Conservation (phyloP, 2,888 invertebrate species). For the Agrotis segetum region DNA sequence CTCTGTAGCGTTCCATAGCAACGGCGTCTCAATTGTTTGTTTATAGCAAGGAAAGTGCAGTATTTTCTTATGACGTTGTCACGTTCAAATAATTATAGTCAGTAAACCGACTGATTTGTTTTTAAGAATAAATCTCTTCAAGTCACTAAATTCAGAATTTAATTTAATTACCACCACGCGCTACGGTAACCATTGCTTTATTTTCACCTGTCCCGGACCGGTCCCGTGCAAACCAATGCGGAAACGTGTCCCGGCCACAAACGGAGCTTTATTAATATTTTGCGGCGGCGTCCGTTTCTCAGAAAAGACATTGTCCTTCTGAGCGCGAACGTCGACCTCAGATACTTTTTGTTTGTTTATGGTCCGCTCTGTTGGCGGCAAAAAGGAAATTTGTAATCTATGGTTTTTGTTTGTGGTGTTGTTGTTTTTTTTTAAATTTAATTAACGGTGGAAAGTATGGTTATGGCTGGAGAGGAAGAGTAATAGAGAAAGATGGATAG, state of each 20-base stretch:
- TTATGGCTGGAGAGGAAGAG: too few relatives aligned
- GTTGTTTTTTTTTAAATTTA: slow-evolving; percentile 26
- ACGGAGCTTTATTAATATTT: slow-evolving; percentile 79
- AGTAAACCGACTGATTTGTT: too few relatives aligned
- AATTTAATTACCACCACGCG: slow-evolving; percentile 28
- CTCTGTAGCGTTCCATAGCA: too few relatives aligned
- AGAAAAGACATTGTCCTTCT: slow-evolving; percentile 86
- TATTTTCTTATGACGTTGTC: too few relatives aligned
- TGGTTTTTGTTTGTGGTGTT: slow-evolving; percentile 37
- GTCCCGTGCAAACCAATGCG: slow-evolving; percentile 64
- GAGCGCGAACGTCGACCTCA: slow-evolving; percentile 79
- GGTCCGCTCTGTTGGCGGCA: slow-evolving; percentile 57
- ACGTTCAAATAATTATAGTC: too few relatives aligned
- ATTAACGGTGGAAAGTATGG: background rate
- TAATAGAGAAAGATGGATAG: too few relatives aligned
- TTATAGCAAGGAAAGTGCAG: too few relatives aligned
- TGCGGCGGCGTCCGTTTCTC: slow-evolving; percentile 78
- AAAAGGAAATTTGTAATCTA: slow-evolving; percentile 63
- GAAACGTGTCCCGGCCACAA: slow-evolving; percentile 72
- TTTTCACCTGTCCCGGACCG: slow-evolving; percentile 57
- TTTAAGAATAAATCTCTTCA: background rate
- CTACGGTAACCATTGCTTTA: slow-evolving; percentile 39
- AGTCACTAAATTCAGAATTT: background rate
- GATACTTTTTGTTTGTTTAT: slow-evolving; percentile 77
- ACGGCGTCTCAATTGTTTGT: too few relatives aligned